Base-by-base conservation (phyloP, 2,113 vertebrate species). In the Cephalopholis sonnerati region DNA sequence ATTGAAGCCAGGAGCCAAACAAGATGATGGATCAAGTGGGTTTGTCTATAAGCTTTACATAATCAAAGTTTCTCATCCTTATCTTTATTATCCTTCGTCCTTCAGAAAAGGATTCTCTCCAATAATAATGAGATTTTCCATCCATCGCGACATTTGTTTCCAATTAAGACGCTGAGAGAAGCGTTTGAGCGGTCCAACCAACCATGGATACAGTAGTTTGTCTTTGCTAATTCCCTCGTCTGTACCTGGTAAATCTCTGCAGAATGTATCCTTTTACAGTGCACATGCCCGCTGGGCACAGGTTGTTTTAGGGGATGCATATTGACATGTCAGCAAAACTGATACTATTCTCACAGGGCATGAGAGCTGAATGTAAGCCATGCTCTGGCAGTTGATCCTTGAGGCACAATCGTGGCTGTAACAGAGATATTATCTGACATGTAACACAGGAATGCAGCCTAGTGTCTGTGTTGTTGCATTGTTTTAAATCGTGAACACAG, bases 131-230 rank as follows among this genome's bases (percentile, higher is more conserved):
- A 74, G 53, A 75, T 82, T 88, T 93, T 90, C 85, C 79, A 65
- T 82, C 67, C 41, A 32, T 77, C 62, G 79, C 71, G 76, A 41
- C 87, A 91, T 92, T 91, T 93, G 92, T 83, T 91, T 93, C 84
- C 82, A 91, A 87, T 93, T 87, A 90, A 69, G 81, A 72, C 71
- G 20, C 74, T 44, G 74, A 75, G 20, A 83, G 74, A 78, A 88
- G 83, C 44, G 58, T 63, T 39, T 81, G 73, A 69, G 44, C 83
- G 74, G 46, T 82, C 5, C 32, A 85, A 58, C 50, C 70, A 44
- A 22, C 20, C 66, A 57, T 3, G 62, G 63, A 84, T 79, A 62
- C 64, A 86, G 65, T 69, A 89, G 84, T 88, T 88, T 87, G 65
- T 86, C 84, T 91, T 70, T 62, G 50, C 61, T 85, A 84, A 79